Conservation (phyloP, 2,888 invertebrate genomes). For the Rhynchonema sp. region DNA sequence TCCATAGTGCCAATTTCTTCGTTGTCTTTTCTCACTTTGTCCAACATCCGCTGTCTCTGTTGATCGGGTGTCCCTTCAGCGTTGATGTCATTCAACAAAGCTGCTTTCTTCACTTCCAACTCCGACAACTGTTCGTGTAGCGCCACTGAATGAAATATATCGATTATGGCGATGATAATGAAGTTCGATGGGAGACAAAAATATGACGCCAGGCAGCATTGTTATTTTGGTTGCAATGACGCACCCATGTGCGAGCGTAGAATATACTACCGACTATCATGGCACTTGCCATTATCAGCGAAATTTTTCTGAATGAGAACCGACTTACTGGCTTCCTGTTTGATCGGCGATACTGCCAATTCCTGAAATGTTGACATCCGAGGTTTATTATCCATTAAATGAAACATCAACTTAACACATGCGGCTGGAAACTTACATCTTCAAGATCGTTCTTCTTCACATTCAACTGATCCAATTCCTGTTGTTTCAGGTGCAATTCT, state of each 20-base stretch:
- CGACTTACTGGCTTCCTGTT: conserved; percentile 22
- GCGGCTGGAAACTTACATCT: conserved; percentile 33
- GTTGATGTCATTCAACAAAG: conserved; percentile 47
- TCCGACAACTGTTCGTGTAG: conserved; percentile 43
- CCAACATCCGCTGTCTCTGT: conserved; percentile 51
- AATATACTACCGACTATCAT: too few relatives aligned
- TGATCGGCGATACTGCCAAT: conserved; percentile 20
- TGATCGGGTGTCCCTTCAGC: conserved; percentile 53
- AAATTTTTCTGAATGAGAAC: too few relatives aligned
- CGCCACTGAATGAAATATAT: conserved; percentile 35
- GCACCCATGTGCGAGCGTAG: too few relatives aligned
- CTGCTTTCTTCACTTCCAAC: conserved; percentile 43
- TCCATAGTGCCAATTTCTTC: conserved; percentile 57
- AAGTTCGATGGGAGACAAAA: too few relatives aligned
- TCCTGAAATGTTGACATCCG: too few relatives aligned
- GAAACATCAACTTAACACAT: too few relatives aligned
- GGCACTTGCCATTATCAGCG: too few relatives aligned
- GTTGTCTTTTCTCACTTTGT: conserved; percentile 55
- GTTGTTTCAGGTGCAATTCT: conserved; percentile 33
- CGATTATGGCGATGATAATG: too few relatives aligned
- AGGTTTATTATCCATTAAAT: too few relatives aligned
- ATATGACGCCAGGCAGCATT: too few relatives aligned
- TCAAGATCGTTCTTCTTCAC: conserved; percentile 46
- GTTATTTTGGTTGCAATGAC: too few relatives aligned
- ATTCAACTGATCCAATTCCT: conserved; percentile 44